These are phyloP conservation scores for Poliocrania exsul DNA, from an alignment of 2,797 vertebrate species.

Conservation along the genomic window DNA sequence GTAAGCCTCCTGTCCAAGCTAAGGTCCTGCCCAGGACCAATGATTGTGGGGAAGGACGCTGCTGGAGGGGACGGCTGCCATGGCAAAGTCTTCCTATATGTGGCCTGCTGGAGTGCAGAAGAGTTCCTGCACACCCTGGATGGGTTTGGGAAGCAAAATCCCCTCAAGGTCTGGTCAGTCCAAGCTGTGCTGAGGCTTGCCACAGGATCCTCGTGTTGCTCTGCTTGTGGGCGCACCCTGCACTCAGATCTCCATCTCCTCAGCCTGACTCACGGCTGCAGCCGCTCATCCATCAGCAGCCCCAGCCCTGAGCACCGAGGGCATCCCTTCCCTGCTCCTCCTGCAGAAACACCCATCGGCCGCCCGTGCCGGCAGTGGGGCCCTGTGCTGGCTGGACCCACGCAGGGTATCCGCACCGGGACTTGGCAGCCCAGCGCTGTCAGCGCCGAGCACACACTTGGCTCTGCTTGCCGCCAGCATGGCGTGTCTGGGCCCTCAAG, in stretches of 20 bases:
- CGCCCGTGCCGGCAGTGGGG: rapidly evolving
- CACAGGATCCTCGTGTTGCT: background rate
- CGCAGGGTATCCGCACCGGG: rapidly evolving
- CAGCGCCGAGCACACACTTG: background rate
- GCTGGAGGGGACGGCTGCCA: background rate
- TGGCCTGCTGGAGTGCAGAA: background rate
- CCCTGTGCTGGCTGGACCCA: rapidly evolving
- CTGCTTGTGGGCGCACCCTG: background rate
- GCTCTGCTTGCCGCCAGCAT: background rate
- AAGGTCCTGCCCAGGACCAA: background rate
- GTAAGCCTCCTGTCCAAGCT: background rate
- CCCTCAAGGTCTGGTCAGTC: rapidly evolving
- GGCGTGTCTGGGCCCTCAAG: background rate
- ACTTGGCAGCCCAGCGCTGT: background rate
- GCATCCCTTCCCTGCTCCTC: background rate
- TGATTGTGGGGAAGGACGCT: background rate
- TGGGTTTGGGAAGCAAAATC: background rate
- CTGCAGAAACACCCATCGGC: background rate
- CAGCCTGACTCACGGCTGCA: background rate
- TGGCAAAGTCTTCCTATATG: background rate
- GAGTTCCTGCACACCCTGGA: background rate
- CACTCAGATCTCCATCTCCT: background rate
- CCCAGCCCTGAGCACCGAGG: background rate
- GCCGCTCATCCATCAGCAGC: background rate
- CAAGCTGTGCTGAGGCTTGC: background rate